Base-by-base conservation (phyloP, 2,113 vertebrate species). In the Plecotus auritus region DNA sequence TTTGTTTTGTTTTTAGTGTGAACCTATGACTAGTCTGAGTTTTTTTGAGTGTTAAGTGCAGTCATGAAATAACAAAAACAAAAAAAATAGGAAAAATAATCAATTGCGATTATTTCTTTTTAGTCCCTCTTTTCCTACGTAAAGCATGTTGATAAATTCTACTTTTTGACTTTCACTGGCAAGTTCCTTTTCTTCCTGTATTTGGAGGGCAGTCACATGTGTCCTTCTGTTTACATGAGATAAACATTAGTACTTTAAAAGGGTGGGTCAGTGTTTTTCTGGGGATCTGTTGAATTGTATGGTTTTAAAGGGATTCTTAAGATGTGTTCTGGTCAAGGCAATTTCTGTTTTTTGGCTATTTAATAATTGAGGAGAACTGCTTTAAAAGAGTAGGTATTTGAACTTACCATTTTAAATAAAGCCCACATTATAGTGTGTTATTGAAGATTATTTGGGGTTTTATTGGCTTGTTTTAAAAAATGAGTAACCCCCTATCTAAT, bases 391-490 rank as follows among this genome's bases (percentile, higher is more conserved):
- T 35, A 92, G 94, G 56, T 92, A 23, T 85, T 90, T 88, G 88
- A 77, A 7, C n/a, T 93, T 61, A 28, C n/a, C 49, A 51, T 69
- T 42, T 76, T 64, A 91, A 97, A 82, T 47, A 96, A 73, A 93
- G 61, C 77, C 90, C 26, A 42, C 37, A 40, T 73, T 83, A 13
- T 95, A 73, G 42, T 67, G n/a, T 87, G 51, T 86, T 96, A 22
- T 83, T 67, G 94, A 87, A 93, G 64, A 56, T 91, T 93, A 59
- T 70, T 90, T 94, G 82, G 45, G 12, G 81, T 95, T 96, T 97
- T 90, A 80, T 88, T 94, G 17, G 16, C 32, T 61, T 97, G 37
- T 80, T 96, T 93, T 91, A 20, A 96, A 70, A 96, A 97, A 86
- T 84, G 85, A 95, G 61, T 85, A 93, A 90, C 64, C 20, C 49